Evolutionary conservation across 2,888 invertebrate species (phyloP).

Genomic region (Blastobasis adustella): DNA sequence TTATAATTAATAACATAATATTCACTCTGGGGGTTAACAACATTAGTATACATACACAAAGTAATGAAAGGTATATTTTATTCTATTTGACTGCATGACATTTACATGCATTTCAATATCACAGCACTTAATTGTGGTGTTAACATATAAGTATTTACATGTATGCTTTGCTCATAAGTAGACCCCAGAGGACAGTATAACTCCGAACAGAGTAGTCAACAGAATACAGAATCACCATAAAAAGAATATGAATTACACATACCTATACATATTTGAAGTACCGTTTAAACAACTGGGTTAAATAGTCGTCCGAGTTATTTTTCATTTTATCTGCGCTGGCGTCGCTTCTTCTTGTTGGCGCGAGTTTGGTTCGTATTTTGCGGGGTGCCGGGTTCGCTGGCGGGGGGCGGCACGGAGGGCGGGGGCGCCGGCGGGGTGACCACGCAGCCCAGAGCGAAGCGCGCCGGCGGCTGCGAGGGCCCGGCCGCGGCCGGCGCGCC

Average conservation of each 20-base stretch:
- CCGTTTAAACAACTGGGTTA: background rate
- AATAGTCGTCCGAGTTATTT: background rate
- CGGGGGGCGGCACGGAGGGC: conserved; percentile 13
- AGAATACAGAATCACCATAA: conserved; percentile 24
- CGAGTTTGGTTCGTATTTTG: conserved; percentile 30
- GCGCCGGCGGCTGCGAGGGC: conserved; percentile 8
- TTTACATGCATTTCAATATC: conserved; percentile 47
- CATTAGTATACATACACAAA: conserved; percentile 21
- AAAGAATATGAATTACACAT: conserved; percentile 14
- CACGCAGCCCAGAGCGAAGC: conserved; percentile 11
- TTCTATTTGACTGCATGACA: conserved; percentile 32
- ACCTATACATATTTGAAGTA: conserved; percentile 10
- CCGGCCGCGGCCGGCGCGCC: conserved; percentile 11
- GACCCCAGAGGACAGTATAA: conserved; percentile 40
- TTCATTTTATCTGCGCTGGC: conserved; percentile 51
- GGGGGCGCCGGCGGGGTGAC: conserved; percentile 9
- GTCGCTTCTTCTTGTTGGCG: conserved; percentile 51
- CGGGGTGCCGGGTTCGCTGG: conserved; percentile 2
- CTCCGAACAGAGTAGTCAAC: conserved; percentile 38
- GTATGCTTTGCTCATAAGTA: conserved; percentile 26
- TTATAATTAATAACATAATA: conserved; percentile 31
- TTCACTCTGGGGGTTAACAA: conserved; percentile 30
- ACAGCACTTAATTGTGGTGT: conserved; percentile 63
- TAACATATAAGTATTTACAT: conserved; percentile 47
- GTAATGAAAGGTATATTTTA: conserved; percentile 29